Evolutionary conservation across 2,888 invertebrate genomes (phyloP), one percentile per base, ranked within the genome.

Genomic region (Carcina quercana): DNA sequence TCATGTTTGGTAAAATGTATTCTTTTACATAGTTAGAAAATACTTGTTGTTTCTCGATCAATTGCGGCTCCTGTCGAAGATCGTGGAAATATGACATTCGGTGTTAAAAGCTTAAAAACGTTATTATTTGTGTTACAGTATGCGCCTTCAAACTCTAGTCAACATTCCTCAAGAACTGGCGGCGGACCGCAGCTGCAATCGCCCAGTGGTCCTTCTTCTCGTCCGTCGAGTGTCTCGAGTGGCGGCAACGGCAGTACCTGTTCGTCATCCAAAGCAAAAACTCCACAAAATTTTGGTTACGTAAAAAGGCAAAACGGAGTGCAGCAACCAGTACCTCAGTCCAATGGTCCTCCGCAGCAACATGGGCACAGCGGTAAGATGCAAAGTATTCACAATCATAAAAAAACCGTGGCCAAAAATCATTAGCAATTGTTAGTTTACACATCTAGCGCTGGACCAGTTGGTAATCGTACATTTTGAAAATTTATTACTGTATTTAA

Each of bases 251-350:
- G 87, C 37, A 80, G 84, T 45, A 70, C 52, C 34, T 84, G 86
- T 54, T 86, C 86, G 5, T 85, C 86, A 13, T 71, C 85, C 44
- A 87, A 90, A 52, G 88, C 89, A 21, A 94, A 93, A 68, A 92
- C 92, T 8, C 93, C 94, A 5, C 93, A 93, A 51, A 93, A 90
- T 67, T 94, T 94, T 57, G 94, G 94, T 30, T 94, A 94, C 65
- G 91, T 93, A 26, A 94, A 94, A 62, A 87, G 93, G 50, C 87
- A 89, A 38, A 90, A 90, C 45, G 88, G 88, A 24, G 82, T 80
- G 5, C 86, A 86, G 34, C 83, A 87, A 36, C 85, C 86, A 5
- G 45, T 50, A 1, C 66, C 65, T 6, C 71, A 72, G 29, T 50
- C 78, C 0, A 68, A 73, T 32, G 79, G 76, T 27, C 68, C 72